Evolutionary conservation across 1,140 invertebrate species (phyloP).

Genomic region (Lithobius niger): DNA sequence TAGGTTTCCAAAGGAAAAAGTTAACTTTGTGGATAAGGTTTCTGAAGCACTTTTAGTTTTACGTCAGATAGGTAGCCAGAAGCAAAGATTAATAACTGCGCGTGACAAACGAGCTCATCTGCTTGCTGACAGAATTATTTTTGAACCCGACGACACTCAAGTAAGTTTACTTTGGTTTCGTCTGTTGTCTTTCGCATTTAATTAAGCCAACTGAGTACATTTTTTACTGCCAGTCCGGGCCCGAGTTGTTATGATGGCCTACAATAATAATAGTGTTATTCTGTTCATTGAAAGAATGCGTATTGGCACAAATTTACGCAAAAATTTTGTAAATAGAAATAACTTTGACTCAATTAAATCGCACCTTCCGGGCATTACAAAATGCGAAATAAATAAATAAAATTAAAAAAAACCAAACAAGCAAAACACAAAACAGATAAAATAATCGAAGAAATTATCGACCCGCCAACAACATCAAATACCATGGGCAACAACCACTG

Average conservation of each 20-base stretch:
- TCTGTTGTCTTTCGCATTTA: not conserved
- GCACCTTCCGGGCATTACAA: too few relatives aligned
- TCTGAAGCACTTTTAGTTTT: conserved; percentile 65
- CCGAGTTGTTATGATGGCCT: not conserved
- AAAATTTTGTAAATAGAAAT: not conserved
- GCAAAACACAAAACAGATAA: too few relatives aligned
- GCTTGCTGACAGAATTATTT: conserved; percentile 62
- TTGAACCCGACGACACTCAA: conserved; percentile 36
- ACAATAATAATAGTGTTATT: not conserved
- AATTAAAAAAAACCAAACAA: too few relatives aligned
- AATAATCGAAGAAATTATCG: too few relatives aligned
- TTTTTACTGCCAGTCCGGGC: not conserved
- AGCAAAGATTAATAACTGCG: conserved; percentile 54
- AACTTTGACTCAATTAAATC: not conserved
- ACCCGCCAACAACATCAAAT: too few relatives aligned
- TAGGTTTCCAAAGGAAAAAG: conserved; percentile 71
- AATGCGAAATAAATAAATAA: too few relatives aligned
- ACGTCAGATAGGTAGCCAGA: conserved; percentile 63
- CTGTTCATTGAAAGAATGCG: too few relatives aligned
- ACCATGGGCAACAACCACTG: too few relatives aligned
- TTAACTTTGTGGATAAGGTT: conserved; percentile 55
- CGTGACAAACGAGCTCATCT: conserved; percentile 64
- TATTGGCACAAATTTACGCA: too few relatives aligned
- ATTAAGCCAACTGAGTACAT: not conserved
- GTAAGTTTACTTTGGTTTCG: conserved; percentile 1